A percentile compares a stretch with the other conserved stretches of the same genome.
Conservation (phyloP, 2,888 invertebrate genomes). For the Mellilla xanthometata region DNA sequence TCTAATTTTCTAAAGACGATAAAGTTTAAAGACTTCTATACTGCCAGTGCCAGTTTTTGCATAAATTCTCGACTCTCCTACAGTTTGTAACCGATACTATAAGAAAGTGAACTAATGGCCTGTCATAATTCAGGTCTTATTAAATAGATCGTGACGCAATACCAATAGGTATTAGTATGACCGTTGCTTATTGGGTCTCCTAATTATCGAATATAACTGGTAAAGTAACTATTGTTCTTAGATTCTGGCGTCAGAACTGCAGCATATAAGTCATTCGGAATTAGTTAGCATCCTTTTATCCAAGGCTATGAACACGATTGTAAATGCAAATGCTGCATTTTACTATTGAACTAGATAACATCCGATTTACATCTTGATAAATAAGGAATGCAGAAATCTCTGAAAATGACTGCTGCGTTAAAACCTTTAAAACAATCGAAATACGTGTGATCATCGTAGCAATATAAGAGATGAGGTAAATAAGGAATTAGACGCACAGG, state of each 20-base stretch:
- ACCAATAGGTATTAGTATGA: conserved; percentile 31
- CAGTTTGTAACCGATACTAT: neutral
- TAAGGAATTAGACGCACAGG: conserved; percentile 40
- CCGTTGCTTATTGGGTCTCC: conserved; percentile 26
- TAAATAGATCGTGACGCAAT: conserved; percentile 34
- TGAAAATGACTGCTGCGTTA: too few species aligned
- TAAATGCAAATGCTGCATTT: too few species aligned
- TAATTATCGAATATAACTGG: too few species aligned
- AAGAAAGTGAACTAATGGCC: conserved; percentile 12
- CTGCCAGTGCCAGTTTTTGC: too few species aligned
- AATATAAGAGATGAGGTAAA: conserved; percentile 25
- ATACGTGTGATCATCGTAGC: neutral
- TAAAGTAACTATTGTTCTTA: neutral
- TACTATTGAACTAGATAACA: too few species aligned
- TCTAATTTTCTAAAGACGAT: too few species aligned
- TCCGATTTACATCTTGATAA: too few species aligned
- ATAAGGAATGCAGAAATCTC: too few species aligned
- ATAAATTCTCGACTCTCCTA: neutral
- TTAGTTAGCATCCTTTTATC: conserved; percentile 38
- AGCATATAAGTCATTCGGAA: conserved; percentile 50
- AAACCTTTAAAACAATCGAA: too few species aligned
- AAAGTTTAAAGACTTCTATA: too few species aligned
- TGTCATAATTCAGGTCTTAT: conserved; percentile 16
- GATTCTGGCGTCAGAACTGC: conserved; percentile 18
- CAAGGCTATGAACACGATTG: neutral